phyloP scores from a whole-genome alignment of 1,140 invertebrate species.

The Oppia nitens region DNA sequence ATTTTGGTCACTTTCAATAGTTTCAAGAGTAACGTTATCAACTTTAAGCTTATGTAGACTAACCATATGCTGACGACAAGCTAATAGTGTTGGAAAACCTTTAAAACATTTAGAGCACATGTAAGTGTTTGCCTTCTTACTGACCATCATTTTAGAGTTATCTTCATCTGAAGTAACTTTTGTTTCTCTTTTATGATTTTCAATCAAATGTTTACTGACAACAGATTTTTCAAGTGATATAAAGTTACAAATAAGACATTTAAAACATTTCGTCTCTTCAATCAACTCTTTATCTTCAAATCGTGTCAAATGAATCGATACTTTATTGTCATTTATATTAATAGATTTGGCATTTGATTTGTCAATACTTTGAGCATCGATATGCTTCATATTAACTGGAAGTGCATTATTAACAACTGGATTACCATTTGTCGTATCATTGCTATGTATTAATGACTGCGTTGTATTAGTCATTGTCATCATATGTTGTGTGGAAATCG shows the following conservation, averaged over 20 bases:
- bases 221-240: slow-evolving; percentile 14
- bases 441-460: neutral
- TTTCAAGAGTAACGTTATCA: neutral
- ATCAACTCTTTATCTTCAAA: neutral
- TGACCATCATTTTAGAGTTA: neutral
- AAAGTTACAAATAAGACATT: slow-evolving; percentile 18
- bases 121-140: neutral
- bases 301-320: neutral
- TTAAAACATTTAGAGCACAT: slow-evolving; percentile 8
- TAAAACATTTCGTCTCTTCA: slow-evolving; percentile 16
- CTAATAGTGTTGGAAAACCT: slow-evolving; percentile 3
- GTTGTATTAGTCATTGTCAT: no score
- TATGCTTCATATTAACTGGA: neutral
- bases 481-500: neutral
- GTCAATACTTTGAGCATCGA: neutral
- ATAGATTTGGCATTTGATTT: neutral
- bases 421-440: neutral
- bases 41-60: neutral
- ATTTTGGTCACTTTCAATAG: neutral
- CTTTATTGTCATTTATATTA: no score
- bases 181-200: slow-evolving; percentile 12
- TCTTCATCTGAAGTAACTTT: neutral
- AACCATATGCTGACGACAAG: slow-evolving; percentile 1
- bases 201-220: slow-evolving; percentile 16
- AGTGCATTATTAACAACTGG: neutral